Percentiles rank a stretch among this genome's conserved stretches.
Evolutionary conservation across 2,797 vertebrate genomes (phyloP).

Genomic region (Hybognathus amarus): DNA sequence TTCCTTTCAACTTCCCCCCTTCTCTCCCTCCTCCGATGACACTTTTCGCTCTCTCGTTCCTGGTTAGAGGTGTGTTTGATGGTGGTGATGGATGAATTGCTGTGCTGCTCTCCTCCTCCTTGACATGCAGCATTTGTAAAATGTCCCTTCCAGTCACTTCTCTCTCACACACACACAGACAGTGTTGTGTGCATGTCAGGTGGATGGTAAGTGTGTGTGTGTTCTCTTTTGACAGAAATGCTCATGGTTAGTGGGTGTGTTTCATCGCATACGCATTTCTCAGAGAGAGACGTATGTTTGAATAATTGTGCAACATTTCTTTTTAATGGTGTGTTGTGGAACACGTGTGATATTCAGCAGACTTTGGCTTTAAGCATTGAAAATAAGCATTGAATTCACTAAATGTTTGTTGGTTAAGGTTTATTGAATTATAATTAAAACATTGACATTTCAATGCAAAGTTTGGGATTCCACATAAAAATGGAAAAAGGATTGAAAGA

Average conservation of each 20-base stretch:
- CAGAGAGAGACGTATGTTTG: constrained; percentile 30
- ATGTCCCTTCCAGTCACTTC: constrained; percentile 80
- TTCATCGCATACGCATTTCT: constrained; percentile 2
- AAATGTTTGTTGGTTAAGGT: background rate
- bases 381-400: background rate
- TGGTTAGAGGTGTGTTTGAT: constrained; percentile 89
- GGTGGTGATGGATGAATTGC: constrained; percentile 92
- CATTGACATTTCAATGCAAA: background rate
- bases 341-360: background rate
- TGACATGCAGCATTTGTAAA: constrained; percentile 97
- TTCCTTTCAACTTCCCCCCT: constrained; percentile 33
- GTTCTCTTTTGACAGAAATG: constrained; percentile 17
- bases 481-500: background rate
- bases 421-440: too few relatives aligned
- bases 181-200: constrained; percentile 25
- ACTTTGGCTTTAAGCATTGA: background rate
- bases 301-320: constrained; percentile 15
- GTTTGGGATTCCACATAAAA: background rate
- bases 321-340: background rate
- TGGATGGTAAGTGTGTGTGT: constrained; percentile 39
- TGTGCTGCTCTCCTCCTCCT: constrained; percentile 93
- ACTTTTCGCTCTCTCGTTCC: constrained; percentile 62
- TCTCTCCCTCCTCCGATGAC: constrained; percentile 56
- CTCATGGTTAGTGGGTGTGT: constrained; percentile 23
- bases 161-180: constrained; percentile 1